Evolutionary conservation across 2,888 invertebrate genomes (phyloP), one percentile per base, ranked within the genome.

Genomic region (Eupithecia insigniata): DNA sequence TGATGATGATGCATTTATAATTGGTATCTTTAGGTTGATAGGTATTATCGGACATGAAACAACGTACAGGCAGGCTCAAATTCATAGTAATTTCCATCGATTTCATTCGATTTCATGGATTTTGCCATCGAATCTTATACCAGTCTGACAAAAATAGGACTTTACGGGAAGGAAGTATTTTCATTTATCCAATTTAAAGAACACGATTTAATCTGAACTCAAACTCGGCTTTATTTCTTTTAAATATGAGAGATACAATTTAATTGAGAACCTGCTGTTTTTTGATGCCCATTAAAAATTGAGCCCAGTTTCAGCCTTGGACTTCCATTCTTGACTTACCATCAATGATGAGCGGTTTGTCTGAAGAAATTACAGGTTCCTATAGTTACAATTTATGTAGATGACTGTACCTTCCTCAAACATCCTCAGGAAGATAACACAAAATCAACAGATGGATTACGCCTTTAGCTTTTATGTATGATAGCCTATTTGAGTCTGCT

Each of bases 401-500:
- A 32, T n/a, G 34, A 62, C 34, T 32, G 61, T 62, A 62, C 61
- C 30, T 28, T 8, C 1, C 28, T 65, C 68, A 72, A 75, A 72
- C 62, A 71, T 58, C 61, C 61, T 62, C 34, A n/a, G 69, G 34
- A 62, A 62, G 32, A 55, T 69, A 72, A 66, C 72, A 58, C 36
- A 72, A 67, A 75, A 43, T 39, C 64, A 75, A 75, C 71, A 76
- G 36, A 70, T 65, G 28, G 61, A 62, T 32, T 62, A 32, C 32
- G 60, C 66, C 66, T 60, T 61, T 26, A 58, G 58, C 58, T 58
- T 60, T 60, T 28, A 60, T 22, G 60, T 30, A 30, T 30, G 28
- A 60, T 60, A 30, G 28, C 18, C 60, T 30, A 30, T 60, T 60
- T 60, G 30, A 55, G 55, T 55, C 12, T 55, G 55, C 12, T 55